Evolutionary conservation across 2,797 vertebrate species (phyloP).

Genomic region (Nannoperca obscura): DNA sequence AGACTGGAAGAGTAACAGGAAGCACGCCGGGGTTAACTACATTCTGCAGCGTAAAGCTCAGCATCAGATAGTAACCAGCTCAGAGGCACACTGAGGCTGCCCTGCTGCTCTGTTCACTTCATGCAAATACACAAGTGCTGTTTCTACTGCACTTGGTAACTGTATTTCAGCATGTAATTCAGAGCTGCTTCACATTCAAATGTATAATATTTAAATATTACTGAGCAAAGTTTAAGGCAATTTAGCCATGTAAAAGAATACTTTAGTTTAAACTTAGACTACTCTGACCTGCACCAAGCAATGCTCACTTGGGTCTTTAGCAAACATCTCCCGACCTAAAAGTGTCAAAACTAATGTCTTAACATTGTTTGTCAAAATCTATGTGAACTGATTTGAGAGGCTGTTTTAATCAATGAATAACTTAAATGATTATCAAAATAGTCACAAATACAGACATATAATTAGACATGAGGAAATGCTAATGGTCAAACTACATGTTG

Average conservation of each 20-base stretch:
- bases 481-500: background rate
- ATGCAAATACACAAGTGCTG: background rate
- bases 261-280: background rate
- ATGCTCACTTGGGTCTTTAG: no score
- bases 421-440: no score
- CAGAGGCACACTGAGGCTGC: background rate
- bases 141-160: background rate
- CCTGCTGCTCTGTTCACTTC: background rate
- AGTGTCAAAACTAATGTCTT: no score
- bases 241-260: background rate
- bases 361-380: no score
- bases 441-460: background rate
- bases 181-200: background rate
- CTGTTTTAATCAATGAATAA: no score
- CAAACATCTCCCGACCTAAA: no score
- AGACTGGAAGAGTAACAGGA: conserved; percentile 15
- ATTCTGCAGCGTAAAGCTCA: background rate
- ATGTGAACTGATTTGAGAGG: no score
- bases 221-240: background rate
- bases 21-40: background rate
- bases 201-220: background rate
- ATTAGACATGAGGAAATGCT: background rate
- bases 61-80: background rate
- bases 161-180: background rate
- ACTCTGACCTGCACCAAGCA: background rate